Percentiles rank a stretch among this genome's conserved stretches.
phyloP scores from a whole-genome alignment of 2,113 vertebrate genomes.

The Heterochromis multidens region DNA sequence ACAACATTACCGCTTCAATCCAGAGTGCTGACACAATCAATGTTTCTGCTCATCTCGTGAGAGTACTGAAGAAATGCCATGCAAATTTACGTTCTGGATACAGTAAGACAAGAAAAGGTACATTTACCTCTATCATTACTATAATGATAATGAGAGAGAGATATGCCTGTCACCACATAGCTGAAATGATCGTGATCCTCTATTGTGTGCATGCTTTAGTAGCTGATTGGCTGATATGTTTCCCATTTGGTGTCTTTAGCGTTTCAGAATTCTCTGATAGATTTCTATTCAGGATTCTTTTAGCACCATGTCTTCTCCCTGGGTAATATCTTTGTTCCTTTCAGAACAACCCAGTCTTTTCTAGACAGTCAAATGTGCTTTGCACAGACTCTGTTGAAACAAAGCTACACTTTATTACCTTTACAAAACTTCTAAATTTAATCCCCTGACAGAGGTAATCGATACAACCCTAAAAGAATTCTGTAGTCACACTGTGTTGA shows the following conservation, averaged over 20 bases:
- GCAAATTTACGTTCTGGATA: background rate
- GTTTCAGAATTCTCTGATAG: background rate
- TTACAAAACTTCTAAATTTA: constrained; percentile 23
- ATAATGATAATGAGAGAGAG: background rate
- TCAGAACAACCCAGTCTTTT: background rate
- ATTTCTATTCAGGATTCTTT: background rate
- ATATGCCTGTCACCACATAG: background rate
- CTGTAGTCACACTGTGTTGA: constrained; percentile 7
- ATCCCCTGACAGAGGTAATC: constrained; percentile 28
- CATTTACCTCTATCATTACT: background rate
- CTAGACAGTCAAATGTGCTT: background rate
- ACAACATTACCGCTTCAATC: background rate
- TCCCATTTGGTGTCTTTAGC: accelerated
- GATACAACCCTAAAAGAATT: constrained; percentile 6
- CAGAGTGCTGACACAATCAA: background rate
- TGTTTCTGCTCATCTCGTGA: background rate
- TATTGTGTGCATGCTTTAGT: background rate
- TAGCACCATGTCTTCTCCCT: background rate
- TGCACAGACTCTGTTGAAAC: background rate
- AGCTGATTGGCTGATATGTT: background rate
- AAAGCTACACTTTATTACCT: background rate
- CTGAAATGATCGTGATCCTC: background rate
- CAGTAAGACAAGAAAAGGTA: background rate
- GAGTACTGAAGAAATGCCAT: background rate
- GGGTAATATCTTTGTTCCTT: background rate